Base-by-base conservation (phyloP, 2,113 vertebrate species). In the Empidonax alnorum region DNA sequence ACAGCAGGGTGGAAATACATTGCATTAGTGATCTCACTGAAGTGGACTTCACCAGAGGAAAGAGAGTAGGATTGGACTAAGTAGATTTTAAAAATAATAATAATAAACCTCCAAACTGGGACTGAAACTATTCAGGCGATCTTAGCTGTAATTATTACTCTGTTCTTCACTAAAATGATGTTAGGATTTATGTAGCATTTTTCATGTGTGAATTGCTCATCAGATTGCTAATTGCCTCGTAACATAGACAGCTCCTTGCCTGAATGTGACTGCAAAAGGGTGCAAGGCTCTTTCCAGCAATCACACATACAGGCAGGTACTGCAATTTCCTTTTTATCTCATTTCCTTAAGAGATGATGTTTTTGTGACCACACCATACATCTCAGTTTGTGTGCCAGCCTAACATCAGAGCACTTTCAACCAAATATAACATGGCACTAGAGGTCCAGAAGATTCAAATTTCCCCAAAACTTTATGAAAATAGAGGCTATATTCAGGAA, bases 141-240 rank as follows among this genome's bases (percentile, higher is more conserved):
- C 27, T 77, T 39, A 46, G 35, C 63, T 81, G 76, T 89, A 88
- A 94, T 93, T 93, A 88, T 84, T 83, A 65, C 56, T 47, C 63
- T n/a, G 14, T 69, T 79, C 42, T 35, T 85, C 80, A 53, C 63
- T 85, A 21, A 92, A 92, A 92, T 49, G 82, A 83, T 90, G 41
- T 37, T 91, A 72, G 67, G 72, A 94, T 95, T 88, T 90, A 90
- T 80, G 31, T 39, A 92, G 53, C 50, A 8, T n/a, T 77, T 94
- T 68, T 73, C 63, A 22, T 73, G 19, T 50, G 82, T 37, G 49
- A 88, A 73, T 87, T 56, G 42, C 83, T 94, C 50, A 85, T 94
- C 90, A 92, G n/a, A 63, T 58, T 94, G 65, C 73, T 92, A 93
- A 95, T 91, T 93, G 66, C 74, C 65, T 89, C 76, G 22, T 78